A percentile compares a stretch with the other conserved stretches of the same genome.
These are phyloP conservation scores for Stenodema calcarata DNA, from an alignment of 2,888 invertebrate genomes.

Conservation along the genomic window DNA sequence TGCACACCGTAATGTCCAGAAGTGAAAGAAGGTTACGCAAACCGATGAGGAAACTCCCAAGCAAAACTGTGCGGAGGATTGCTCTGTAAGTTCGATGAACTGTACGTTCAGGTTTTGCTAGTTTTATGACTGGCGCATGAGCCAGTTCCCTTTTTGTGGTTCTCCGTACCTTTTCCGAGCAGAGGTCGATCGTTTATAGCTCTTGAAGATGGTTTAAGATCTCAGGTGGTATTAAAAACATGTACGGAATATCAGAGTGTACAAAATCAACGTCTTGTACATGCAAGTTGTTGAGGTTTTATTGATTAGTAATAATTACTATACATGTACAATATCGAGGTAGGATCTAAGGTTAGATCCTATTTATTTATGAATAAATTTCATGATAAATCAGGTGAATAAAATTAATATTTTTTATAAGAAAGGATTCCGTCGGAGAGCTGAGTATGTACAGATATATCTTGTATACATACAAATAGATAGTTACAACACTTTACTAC, in stretches of 20 bases:
- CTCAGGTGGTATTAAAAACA: background rate
- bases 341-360: no score
- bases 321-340: no score
- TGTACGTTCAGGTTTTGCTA: background rate
- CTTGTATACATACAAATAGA: no score
- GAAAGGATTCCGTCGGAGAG: no score
- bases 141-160: background rate
- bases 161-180: background rate
- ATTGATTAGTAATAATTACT: no score
- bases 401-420: no score
- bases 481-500: no score
- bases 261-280: background rate
- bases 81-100: background rate
- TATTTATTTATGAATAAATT: no score
- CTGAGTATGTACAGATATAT: no score
- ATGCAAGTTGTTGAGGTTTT: no score
- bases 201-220: background rate
- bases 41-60: background rate
- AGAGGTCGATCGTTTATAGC: background rate
- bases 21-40: background rate
- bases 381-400: no score
- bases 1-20: background rate
- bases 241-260: background rate
- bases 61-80: background rate
- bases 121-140: background rate